Percentiles rank a stretch among this genome's conserved stretches.
phyloP scores from a whole-genome alignment of 2,888 invertebrate genomes.

The Apeira syringaria region DNA sequence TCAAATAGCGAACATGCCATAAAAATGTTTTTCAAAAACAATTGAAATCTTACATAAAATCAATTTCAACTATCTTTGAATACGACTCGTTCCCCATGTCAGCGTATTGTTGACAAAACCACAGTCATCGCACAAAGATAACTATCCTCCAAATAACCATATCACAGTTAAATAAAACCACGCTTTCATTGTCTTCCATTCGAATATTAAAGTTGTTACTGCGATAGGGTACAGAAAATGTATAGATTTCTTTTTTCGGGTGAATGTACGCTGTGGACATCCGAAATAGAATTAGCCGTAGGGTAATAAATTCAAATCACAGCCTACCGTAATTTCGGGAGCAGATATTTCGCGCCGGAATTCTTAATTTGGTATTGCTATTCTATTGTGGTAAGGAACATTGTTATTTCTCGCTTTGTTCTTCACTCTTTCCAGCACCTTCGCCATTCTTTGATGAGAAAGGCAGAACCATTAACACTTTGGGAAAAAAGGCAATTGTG shows the following conservation, averaged over 20 bases:
- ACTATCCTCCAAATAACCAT: slow-evolving; percentile 1
- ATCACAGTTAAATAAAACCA: slow-evolving; percentile 1
- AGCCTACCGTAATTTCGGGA: slow-evolving; percentile 70
- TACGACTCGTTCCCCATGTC: no score
- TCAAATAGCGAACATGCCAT: no score
- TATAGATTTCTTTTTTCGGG: slow-evolving; percentile 12
- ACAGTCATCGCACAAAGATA: no score
- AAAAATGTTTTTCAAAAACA: no score
- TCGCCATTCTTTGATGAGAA: slow-evolving; percentile 31
- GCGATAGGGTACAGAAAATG: slow-evolving; percentile 6
- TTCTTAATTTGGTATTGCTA: slow-evolving; percentile 76
- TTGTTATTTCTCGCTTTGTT: slow-evolving; percentile 61
- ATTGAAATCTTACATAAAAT: no score
- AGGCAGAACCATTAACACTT: slow-evolving; percentile 9
- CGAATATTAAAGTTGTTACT: slow-evolving; percentile 3
- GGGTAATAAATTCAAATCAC: slow-evolving; percentile 81
- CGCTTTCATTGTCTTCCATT: neutral
- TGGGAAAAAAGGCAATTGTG: neutral
- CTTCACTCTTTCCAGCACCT: slow-evolving; percentile 47
- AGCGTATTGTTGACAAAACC: no score
- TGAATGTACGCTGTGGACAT: slow-evolving; percentile 9
- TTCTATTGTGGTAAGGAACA: slow-evolving; percentile 65
- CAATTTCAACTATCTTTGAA: no score
- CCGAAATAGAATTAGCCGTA: slow-evolving; percentile 77
- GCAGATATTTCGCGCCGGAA: slow-evolving; percentile 70